Conservation (phyloP, 2,797 vertebrate genomes). For the Bradypodion pumilum region DNA sequence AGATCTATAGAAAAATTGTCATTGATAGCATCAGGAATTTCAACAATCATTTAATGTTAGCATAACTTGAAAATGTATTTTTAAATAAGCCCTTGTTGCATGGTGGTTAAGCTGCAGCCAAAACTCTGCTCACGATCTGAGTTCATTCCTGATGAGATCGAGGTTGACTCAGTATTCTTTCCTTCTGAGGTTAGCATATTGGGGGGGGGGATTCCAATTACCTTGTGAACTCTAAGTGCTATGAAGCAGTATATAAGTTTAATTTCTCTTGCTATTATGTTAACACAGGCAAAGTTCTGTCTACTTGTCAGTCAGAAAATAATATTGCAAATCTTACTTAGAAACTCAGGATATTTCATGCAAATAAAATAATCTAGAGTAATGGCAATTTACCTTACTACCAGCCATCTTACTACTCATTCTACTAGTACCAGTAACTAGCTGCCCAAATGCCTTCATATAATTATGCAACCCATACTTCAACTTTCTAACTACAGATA, state of each 20-base stretch:
- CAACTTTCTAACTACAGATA: neutral
- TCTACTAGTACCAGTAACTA: neutral
- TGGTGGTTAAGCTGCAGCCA: too few species aligned
- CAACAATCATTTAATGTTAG: constrained; percentile 28
- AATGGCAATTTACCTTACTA: too few species aligned
- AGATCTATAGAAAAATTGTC: constrained; percentile 44
- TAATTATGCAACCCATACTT: neutral
- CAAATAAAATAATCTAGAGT: constrained; percentile 52
- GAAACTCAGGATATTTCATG: constrained; percentile 49
- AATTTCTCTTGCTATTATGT: too few species aligned
- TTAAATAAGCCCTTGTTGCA: too few species aligned
- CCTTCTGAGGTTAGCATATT: too few species aligned
- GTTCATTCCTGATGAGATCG: too few species aligned
- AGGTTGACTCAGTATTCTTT: too few species aligned
- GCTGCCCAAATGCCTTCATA: neutral
- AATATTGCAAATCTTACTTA: constrained; percentile 53
- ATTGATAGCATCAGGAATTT: constrained; percentile 28
- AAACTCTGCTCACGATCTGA: too few species aligned
- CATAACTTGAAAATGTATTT: constrained; percentile 49
- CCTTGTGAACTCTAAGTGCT: too few species aligned
- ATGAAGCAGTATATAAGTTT: too few species aligned
- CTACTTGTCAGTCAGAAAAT: constrained; percentile 50
- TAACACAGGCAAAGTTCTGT: too few species aligned
- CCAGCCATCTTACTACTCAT: constrained; percentile 21
- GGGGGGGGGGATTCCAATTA: too few species aligned